A percentile compares a stretch with the other conserved stretches of the same genome.
phyloP scores from a whole-genome alignment of 2,797 vertebrate genomes.

The Coregonus ussuriensis region DNA sequence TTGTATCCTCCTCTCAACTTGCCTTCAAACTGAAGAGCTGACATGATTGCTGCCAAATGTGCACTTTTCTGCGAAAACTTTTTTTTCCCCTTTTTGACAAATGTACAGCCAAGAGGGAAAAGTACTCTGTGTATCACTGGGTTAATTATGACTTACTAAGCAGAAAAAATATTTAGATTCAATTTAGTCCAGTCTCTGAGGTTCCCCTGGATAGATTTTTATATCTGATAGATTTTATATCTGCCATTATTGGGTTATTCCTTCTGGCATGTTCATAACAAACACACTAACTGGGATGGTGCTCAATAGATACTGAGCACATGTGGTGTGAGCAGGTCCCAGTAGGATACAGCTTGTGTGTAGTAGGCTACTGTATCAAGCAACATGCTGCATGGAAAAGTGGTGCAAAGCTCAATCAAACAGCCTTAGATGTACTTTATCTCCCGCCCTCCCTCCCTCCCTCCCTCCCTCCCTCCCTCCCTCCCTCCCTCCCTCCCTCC shows the following conservation, averaged over 20 bases:
- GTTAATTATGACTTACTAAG: constrained; percentile 78
- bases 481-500: too few relatives aligned
- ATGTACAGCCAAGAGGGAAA: constrained; percentile 62
- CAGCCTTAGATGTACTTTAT: constrained; percentile 66
- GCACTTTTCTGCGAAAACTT: constrained; percentile 63
- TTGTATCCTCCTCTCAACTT: constrained; percentile 33
- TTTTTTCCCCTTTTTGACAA: constrained; percentile 7
- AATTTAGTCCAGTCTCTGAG: constrained; percentile 40
- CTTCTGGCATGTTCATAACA: constrained; percentile 57
- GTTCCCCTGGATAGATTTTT: constrained; percentile 61
- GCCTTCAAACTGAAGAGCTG: constrained; percentile 11
- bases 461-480: too few relatives aligned
- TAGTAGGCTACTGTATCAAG: constrained; percentile 43
- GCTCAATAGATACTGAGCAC: constrained; percentile 65
- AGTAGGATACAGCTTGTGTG: constrained; percentile 56
- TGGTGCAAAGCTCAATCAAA: constrained; percentile 67
- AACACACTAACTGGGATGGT: constrained; percentile 56
- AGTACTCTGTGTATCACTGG: constrained; percentile 62
- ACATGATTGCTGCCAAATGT: constrained; percentile 61
- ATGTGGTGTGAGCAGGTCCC: constrained; percentile 59
- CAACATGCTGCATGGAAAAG: constrained; percentile 53
- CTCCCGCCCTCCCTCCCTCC: not conserved
- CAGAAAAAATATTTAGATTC: constrained; percentile 70
- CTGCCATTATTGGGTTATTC: constrained; percentile 48
- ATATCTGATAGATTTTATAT: constrained; percentile 27